phyloP scores from a whole-genome alignment of 2,113 vertebrate species.

The Cephalopterus ornatus region DNA sequence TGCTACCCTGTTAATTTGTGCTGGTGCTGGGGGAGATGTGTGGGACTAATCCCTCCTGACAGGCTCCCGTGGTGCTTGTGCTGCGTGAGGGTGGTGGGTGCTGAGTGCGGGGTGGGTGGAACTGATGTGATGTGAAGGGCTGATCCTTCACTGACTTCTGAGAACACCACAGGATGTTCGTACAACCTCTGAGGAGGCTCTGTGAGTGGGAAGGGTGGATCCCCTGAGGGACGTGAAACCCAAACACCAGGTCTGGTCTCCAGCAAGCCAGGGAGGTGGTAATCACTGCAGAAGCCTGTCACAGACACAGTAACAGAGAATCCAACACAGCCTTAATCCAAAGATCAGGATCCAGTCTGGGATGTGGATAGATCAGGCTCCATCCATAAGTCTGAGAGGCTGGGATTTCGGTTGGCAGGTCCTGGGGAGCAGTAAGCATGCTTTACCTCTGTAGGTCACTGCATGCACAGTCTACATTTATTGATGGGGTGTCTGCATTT shows the following conservation, averaged over 20 bases:
- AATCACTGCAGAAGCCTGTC: background rate
- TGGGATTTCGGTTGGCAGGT: background rate
- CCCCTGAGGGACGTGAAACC: background rate
- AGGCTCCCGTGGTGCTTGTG: background rate
- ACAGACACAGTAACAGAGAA: background rate
- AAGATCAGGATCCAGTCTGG: background rate
- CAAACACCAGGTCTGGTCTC: background rate
- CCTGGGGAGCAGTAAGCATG: fast-evolving
- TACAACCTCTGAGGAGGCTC: background rate
- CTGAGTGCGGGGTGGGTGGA: background rate
- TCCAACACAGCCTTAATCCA: background rate
- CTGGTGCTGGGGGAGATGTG: fast-evolving
- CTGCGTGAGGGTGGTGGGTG: fast-evolving
- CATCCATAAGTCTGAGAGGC: background rate
- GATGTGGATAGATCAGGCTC: background rate
- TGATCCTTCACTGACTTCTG: background rate
- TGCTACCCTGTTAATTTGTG: background rate
- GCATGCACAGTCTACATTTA: background rate
- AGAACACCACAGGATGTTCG: background rate
- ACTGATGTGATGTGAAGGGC: background rate
- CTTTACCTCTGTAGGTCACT: background rate
- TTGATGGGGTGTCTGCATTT: background rate
- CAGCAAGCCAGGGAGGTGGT: background rate
- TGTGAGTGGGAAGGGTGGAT: background rate
- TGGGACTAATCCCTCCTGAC: background rate